Base-by-base conservation (phyloP, 2,113 vertebrate species). In the Marmota flaviventris region DNA sequence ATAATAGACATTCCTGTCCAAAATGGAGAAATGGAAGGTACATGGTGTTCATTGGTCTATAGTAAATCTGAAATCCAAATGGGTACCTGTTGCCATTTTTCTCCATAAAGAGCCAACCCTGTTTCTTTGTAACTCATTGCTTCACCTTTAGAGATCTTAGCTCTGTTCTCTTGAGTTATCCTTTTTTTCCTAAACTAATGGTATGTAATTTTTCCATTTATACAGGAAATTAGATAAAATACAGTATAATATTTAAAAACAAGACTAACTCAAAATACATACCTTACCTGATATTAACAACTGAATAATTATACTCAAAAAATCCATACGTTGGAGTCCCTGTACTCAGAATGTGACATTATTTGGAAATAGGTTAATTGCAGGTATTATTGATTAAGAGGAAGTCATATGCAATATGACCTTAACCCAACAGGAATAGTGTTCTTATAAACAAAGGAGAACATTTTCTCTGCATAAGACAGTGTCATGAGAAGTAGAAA, bases 21-120 rank as follows among this genome's bases (percentile, higher is more conserved):
- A 24, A 72, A 45, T 1, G 34, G 12, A 13, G 29, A 4, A 48
- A 76, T 14, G 0, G 1, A 1, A 65, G 3, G 22, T 37, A 10
- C 4, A 22, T 6, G 16, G 1, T 65, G 25, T 34, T 56, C 13
- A 29, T 13, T 29, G 1, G 5, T 37, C 25, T 56, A 13, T 1
- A n/a, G 61, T 27, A 77, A 42, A 77, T 58, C 34, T 17, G 14
- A 51, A 77, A 12, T 92, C 45, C 13, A 37, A 45, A 24, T 34
- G 61, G 20, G 8, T 10, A 34, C 22, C 14, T 10, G 22, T 22
- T 37, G 2, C 27, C n/a, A n/a, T 56, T 45, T 92, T 92, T 17
- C n/a, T 32, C 24, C 7, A 1, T 69, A 34, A 56, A 56, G 27
- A 39, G 9, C 18, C 25, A 51, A 53, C 25, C 9, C 24, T 70